Base-by-base conservation (phyloP, 30 jellyfish, hydroid and myxozoan genomes). In the Cassiopea andromeda region DNA sequence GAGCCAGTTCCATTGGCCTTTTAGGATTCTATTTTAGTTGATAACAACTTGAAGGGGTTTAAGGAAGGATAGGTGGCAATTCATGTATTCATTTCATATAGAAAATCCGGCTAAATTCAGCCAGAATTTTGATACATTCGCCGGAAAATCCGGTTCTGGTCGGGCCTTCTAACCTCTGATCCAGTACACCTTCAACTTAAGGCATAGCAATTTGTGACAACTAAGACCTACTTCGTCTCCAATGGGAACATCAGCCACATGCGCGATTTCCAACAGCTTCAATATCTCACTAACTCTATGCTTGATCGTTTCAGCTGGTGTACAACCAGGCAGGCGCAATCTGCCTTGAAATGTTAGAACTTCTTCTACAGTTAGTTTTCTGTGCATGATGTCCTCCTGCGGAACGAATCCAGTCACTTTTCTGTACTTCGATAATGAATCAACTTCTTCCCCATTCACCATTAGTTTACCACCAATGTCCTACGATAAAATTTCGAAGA, bases 301-400 rank as follows among this genome's bases (percentile, higher is more conserved):
- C 17, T 68, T 75, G 70, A 89, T 81, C 48, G 18, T 19, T n/a
- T 48, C 88, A 6, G 45, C 7, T 16, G 45, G 60, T 7, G 92
- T 82, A 7, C 88, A 79, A 10, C 89, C 87, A 38, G 97, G 97
- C 44, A 91, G 88, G 7, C 92, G 83, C 78, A 91, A 73, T 57
- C 88, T 77, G 16, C 93, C 97, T 79, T 91, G 97, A 67, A 44
- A 91, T 38, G 70, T 57, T 48, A 91, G 80, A 15, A 85, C 92
- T 58, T 91, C 97, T 59, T 81, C 77, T 44, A 91, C 97, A 9
- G 91, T 84, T 57, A 91, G 85, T 48, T 77, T 78, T 48, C 92
- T 12, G 60, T 91, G 94, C 97, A 91, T 91, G 46, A 88, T 85
- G 70, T 91, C 97, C 73, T 91, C 93, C 78, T 91, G 97, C 18